phyloP scores from a whole-genome alignment of 2,113 vertebrate species.

The Piprites chloris region DNA sequence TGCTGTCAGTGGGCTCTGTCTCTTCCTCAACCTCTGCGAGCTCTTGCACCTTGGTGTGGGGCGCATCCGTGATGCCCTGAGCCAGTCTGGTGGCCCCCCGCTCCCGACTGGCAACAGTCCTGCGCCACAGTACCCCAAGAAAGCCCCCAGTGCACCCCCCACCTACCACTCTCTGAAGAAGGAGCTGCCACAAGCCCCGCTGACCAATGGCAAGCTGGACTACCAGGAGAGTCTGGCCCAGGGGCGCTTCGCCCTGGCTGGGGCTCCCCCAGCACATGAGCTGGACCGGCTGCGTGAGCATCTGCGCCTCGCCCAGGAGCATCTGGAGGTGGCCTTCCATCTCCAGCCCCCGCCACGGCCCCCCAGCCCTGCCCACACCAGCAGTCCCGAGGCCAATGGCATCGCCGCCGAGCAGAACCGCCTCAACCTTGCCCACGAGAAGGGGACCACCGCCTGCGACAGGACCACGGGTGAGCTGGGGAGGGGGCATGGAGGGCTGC shows the following conservation, averaged over 20 bases:
- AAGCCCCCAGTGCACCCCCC: slow-evolving; percentile 72
- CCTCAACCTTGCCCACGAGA: slow-evolving; percentile 86
- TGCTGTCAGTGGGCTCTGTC: slow-evolving; percentile 82
- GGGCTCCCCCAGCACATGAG: slow-evolving; percentile 59
- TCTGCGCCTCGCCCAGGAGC: slow-evolving; percentile 84
- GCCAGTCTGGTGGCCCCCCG: not conserved
- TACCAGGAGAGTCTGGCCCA: slow-evolving; percentile 69
- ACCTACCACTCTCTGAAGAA: slow-evolving; percentile 82
- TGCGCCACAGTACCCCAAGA: not conserved
- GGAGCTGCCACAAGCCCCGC: slow-evolving; percentile 57
- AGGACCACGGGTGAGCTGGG: slow-evolving; percentile 45
- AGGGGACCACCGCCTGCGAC: slow-evolving; percentile 71
- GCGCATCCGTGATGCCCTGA: slow-evolving; percentile 78
- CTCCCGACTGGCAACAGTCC: not conserved
- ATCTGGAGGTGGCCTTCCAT: slow-evolving; percentile 84
- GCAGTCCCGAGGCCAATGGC: slow-evolving; percentile 82
- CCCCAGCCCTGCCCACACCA: slow-evolving; percentile 79
- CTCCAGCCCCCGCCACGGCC: slow-evolving; percentile 10
- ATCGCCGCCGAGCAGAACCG: slow-evolving; percentile 84
- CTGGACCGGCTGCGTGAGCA: slow-evolving; percentile 80
- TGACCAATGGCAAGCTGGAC: slow-evolving; percentile 53
- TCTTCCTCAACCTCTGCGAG: slow-evolving; percentile 83
- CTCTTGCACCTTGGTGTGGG: slow-evolving; percentile 83
- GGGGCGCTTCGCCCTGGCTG: slow-evolving; percentile 56
- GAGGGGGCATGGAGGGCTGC: not conserved